Base-by-base conservation (phyloP, 2,797 vertebrate genomes). In the Poeciliopsis infans region DNA sequence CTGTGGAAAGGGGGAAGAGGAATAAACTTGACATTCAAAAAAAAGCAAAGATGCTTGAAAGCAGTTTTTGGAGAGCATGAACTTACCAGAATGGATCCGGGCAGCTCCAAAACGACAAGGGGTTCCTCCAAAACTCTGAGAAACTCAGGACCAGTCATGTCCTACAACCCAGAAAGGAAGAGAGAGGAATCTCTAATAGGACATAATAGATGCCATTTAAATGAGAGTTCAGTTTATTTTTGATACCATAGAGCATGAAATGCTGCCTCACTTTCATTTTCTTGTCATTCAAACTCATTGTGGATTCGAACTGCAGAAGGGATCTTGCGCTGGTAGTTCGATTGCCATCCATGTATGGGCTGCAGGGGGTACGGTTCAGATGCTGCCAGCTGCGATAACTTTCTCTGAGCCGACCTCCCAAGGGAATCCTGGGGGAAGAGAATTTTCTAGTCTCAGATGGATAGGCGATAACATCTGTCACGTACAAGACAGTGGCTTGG, bases 81-180 rank as follows among this genome's bases (percentile, higher is more conserved):
- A 75, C 82, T 92, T 93, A 97, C 97, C 96, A 97, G 94, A 68
- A 97, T 96, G 59, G 97, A 97, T 91, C 95, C 96, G 71, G 97
- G 97, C 53, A 98, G 93, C 83, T 97, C 96, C 85, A 98, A 86
- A 74, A 95, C 94, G 79, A 97, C 91, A 0, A 87, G 91, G 1
- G 96, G 95, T 85, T 97, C 97, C 80, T 95, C 94, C 79, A 96
- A 87, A 83, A 95, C 89, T 89, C 95, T 90, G 77, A 96, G 82
- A 81, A 98, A 98, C 93, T 98, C 97, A 2, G 96, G 97, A 77
- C 96, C 96, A 43, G 41, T 43, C 80, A 93, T 92, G 74, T 96
- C 96, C 97, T 97, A 81, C 75, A 86, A 68, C 10, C 86, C 76
- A 74, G 4, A 45, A 5, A 11, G 70, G 41, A 64, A 45, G 2